Conservation (phyloP, 2,888 invertebrate genomes). For the Nematopogon swammerdamellus region DNA sequence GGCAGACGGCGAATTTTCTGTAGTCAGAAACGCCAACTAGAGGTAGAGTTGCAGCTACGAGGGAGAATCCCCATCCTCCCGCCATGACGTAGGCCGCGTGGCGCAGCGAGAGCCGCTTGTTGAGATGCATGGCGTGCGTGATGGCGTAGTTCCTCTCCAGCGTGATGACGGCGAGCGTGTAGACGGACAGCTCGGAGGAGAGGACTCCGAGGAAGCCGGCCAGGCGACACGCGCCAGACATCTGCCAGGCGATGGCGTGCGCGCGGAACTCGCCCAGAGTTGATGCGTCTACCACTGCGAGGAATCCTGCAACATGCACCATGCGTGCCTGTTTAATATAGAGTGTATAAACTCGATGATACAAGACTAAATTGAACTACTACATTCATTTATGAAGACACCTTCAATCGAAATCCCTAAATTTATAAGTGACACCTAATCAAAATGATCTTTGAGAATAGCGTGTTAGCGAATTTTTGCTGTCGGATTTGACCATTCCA, state of each 20-base stretch:
- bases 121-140: conserved; percentile 96
- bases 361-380: too few species aligned
- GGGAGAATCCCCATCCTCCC: conserved; percentile 88
- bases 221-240: conserved; percentile 87
- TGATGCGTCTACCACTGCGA: conserved; percentile 94
- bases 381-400: too few species aligned
- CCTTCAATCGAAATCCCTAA: too few species aligned
- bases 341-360: too few species aligned
- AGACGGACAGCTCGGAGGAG: conserved; percentile 92
- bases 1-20: conserved; percentile 92
- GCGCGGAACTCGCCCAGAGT: conserved; percentile 94
- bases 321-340: too few species aligned
- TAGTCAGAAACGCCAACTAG: conserved; percentile 92
- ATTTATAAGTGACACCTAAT: too few species aligned
- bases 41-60: conserved; percentile 84
- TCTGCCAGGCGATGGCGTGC: conserved; percentile 97
- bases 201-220: conserved; percentile 94
- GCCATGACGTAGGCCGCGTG: conserved; percentile 92
- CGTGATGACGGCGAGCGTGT: conserved; percentile 94
- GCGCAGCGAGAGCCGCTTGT: conserved; percentile 86
- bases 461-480: too few species aligned
- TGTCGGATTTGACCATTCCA: too few species aligned
- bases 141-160: conserved; percentile 95
- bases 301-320: conserved; percentile 68
- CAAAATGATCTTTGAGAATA: too few species aligned